Base-by-base conservation (phyloP, 2,113 vertebrate species). In the Forbesichthys agassizii region DNA sequence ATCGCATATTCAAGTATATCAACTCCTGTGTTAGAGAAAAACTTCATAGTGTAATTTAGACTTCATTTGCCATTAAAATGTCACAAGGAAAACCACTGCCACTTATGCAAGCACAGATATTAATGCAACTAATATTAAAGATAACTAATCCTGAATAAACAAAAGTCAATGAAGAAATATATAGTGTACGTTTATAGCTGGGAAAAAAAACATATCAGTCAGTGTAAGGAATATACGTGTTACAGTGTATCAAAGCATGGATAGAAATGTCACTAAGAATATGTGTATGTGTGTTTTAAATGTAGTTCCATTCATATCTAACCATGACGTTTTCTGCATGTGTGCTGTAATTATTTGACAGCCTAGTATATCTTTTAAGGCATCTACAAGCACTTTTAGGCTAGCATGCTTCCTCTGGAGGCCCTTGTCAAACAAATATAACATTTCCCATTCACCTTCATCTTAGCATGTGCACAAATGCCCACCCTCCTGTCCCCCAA, bases 1-100 rank as follows among this genome's bases (percentile, higher is more conserved):
- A 69, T 77, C 53, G 56, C 48, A 78, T 68, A 69, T 42, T 86
- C 85, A 87, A 87, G 86, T 87, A 84, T 87, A 3, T 14, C 51
- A 64, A 58, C 70, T 54, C 42, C 77, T 80, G 58, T 56, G 5
- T 1, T 12, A 52, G 11, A 52, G 77, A 71, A 64, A 52, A 68
- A 73, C 75, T 66, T 78, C 72, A 66, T 69, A 48, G 66, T 71
- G 59, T 61, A 16, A 66, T 80, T 73, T 64, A 68, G 64, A 61
- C 60, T 60, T 62, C 33, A 49, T 69, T 42, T 48, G 3, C 48
- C 13, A 11, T 14, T 74, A 52, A 62, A 48, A 75, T 14, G 60
- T 81, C 69, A 70, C 57, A 74, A 60, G 71, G 67, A 68, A 74
- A 70, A 61, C 33, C 27, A 18, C 9, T 6, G 56, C 27, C 56